These are phyloP conservation scores for Drosophila guanche DNA, from an alignment of 1,140 invertebrate species.

Conservation along the genomic window DNA sequence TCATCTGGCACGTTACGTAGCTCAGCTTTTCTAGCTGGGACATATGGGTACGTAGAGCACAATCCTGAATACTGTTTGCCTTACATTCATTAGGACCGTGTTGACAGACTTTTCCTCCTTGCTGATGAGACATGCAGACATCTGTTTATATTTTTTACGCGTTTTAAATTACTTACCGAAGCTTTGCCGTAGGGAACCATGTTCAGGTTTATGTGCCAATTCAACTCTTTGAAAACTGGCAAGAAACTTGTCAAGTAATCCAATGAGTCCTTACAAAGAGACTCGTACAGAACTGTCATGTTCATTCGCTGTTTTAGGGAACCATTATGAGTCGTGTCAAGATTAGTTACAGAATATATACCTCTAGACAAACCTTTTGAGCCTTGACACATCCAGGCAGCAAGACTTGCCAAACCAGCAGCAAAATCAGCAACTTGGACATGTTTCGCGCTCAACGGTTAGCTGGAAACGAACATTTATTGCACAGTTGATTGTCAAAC, in stretches of 20 bases:
- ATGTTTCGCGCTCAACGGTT: not conserved
- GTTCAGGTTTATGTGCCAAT: constrained; percentile 17
- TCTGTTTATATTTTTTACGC: too few relatives aligned
- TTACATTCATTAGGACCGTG: constrained; percentile 19
- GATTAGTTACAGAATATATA: too few relatives aligned
- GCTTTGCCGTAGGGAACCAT: constrained; percentile 29
- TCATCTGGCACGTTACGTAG: constrained; percentile 19
- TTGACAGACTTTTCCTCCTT: constrained; percentile 10
- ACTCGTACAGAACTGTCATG: constrained; percentile 25
- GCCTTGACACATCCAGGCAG: not conserved
- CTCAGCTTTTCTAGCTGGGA: constrained; percentile 13
- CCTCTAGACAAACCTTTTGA: not conserved
- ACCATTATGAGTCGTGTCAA: too few relatives aligned
- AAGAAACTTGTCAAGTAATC: not conserved
- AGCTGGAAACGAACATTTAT: not conserved
- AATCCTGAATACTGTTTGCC: constrained; percentile 28
- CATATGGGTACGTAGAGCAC: constrained; percentile 12
- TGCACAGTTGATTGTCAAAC: not conserved
- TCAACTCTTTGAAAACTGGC: constrained; percentile 15
- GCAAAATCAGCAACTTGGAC: not conserved
- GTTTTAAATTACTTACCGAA: not conserved
- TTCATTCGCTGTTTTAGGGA: constrained; percentile 3
- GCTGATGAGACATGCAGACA: not conserved
- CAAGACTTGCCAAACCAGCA: not conserved
- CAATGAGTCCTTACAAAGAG: constrained; percentile 13